phyloP scores from a whole-genome alignment of 2,113 vertebrate genomes.

The Malurus cyaneus region DNA sequence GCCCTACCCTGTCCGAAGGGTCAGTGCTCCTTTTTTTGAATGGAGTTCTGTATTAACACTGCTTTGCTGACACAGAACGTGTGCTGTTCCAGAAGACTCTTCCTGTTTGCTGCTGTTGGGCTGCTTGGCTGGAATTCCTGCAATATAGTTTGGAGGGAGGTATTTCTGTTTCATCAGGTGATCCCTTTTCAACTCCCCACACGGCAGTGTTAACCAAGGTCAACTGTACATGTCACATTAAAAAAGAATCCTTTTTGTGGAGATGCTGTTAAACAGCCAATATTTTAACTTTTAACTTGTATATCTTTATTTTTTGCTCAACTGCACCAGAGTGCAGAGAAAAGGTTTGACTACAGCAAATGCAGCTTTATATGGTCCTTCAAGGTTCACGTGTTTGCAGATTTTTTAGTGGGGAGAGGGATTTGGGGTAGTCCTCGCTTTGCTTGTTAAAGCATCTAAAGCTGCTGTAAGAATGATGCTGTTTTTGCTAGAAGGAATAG shows the following conservation, averaged over 20 bases:
- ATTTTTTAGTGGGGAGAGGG: neutral
- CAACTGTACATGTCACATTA: neutral
- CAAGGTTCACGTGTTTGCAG: accelerated
- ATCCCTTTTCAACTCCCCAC: neutral
- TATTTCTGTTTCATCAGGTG: conserved; percentile 38
- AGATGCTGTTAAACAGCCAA: neutral
- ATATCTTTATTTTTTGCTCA: neutral
- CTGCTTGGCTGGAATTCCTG: conserved; percentile 22
- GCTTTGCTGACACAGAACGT: conserved; percentile 33
- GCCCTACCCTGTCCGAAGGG: neutral
- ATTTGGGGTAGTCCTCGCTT: accelerated
- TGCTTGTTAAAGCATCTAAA: neutral
- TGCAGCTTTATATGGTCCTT: neutral
- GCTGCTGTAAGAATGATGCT: neutral
- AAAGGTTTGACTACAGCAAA: neutral
- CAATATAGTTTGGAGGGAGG: neutral
- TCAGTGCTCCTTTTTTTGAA: conserved; percentile 27
- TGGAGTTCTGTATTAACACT: neutral
- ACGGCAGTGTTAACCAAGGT: neutral
- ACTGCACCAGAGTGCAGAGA: neutral
- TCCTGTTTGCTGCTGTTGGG: neutral
- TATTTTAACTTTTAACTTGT: neutral
- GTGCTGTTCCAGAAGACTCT: conserved; percentile 34
- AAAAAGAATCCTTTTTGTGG: neutral
- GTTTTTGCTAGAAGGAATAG: neutral